Percentiles rank a stretch among this genome's conserved stretches.
phyloP scores from a whole-genome alignment of 2,888 invertebrate genomes.

The Oxycera nigricornis region DNA sequence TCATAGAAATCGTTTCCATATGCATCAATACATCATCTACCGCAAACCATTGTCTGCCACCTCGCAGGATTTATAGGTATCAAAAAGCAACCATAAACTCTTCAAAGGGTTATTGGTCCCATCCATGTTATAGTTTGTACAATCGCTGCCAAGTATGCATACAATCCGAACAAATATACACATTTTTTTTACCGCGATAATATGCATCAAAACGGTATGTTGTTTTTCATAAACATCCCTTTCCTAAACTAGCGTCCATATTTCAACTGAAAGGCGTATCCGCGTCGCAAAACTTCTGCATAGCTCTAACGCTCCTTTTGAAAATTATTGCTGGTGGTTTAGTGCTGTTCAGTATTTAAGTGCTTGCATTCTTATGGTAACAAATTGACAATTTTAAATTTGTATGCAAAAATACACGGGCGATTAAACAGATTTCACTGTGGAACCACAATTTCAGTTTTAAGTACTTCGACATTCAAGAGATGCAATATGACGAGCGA shows the following conservation, averaged over 20 bases:
- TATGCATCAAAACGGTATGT: slow-evolving; percentile 26
- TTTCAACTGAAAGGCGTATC: slow-evolving; percentile 21
- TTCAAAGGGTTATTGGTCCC: slow-evolving; percentile 29
- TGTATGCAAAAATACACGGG: slow-evolving; percentile 44
- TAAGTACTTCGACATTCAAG: too few relatives aligned
- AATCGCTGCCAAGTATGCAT: slow-evolving; percentile 15
- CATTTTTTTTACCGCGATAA: slow-evolving; percentile 26
- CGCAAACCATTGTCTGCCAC: slow-evolving; percentile 11
- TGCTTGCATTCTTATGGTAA: slow-evolving; percentile 8
- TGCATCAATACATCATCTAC: slow-evolving; percentile 25
- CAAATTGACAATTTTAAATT: slow-evolving; percentile 42
- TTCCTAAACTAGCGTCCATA: slow-evolving; percentile 4
- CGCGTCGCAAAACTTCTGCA: neutral
- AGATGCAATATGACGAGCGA: too few relatives aligned
- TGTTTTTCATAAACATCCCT: neutral
- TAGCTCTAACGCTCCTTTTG: slow-evolving; percentile 21
- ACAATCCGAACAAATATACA: slow-evolving; percentile 18
- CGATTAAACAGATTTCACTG: slow-evolving; percentile 45
- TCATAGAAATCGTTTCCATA: neutral
- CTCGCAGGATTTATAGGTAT: slow-evolving; percentile 21
- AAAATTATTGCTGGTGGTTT: slow-evolving; percentile 16
- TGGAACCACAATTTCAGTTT: too few relatives aligned
- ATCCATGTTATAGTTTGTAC: slow-evolving; percentile 3
- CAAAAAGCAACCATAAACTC: neutral
- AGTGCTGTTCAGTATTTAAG: slow-evolving; percentile 13